A percentile compares a stretch with the other conserved stretches of the same genome.
Conservation (phyloP, 2,888 invertebrate species). For the Meta bourneti region DNA sequence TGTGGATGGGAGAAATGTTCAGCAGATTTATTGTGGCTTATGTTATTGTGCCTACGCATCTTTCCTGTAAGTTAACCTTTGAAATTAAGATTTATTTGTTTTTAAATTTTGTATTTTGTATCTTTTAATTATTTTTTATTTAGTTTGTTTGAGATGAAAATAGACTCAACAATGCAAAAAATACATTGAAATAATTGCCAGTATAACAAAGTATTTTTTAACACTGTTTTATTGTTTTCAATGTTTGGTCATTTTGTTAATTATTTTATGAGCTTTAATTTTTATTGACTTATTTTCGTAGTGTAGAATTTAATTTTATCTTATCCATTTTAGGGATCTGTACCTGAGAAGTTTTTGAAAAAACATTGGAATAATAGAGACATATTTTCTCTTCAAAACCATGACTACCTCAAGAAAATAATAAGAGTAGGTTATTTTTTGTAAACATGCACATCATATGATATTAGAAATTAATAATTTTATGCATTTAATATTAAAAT, state of each 20-base stretch:
- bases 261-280: not conserved
- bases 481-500: no score
- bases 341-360: slow-evolving; percentile 46
- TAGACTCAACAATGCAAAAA: no score
- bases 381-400: slow-evolving; percentile 55
- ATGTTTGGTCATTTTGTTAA: no score
- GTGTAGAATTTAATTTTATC: not conserved
- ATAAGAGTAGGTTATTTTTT: slow-evolving; percentile 47
- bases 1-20: slow-evolving; percentile 53
- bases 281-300: not conserved
- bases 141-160: no score
- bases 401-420: slow-evolving; percentile 31
- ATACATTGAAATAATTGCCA: no score
- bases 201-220: no score
- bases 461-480: not conserved
- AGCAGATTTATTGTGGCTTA: slow-evolving; percentile 58
- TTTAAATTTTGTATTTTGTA: no score
- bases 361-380: slow-evolving; percentile 52
- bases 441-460: no score
- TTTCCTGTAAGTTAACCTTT: slow-evolving; percentile 62
- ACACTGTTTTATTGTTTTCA: no score
- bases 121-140: no score
- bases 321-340: slow-evolving; percentile 1
- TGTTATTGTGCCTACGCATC: slow-evolving; percentile 39
- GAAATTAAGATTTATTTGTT: no score